These are phyloP conservation scores for Peromyscus maniculatus DNA, from an alignment of 2,113 vertebrate genomes.

Conservation along the genomic window DNA sequence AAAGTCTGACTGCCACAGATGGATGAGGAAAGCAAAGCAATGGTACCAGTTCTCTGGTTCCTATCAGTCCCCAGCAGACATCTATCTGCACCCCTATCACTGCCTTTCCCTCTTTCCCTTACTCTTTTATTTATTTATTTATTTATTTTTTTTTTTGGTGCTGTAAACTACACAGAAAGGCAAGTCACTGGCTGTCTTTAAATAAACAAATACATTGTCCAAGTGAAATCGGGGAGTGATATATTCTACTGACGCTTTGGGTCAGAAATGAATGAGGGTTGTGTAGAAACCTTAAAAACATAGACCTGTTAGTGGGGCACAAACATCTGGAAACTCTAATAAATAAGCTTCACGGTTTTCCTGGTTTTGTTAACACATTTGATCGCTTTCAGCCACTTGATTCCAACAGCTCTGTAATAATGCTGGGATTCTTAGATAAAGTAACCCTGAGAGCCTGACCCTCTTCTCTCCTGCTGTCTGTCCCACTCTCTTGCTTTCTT, in stretches of 20 bases:
- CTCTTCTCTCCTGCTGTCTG: not conserved
- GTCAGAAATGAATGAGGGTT: not conserved
- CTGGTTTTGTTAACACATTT: not conserved
- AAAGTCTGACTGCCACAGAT: not conserved
- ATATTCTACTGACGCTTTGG: no score
- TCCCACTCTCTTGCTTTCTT: not conserved
- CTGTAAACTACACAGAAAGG: not conserved
- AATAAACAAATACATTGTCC: not conserved
- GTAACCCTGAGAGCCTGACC: fast-evolving
- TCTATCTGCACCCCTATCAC: fast-evolving
- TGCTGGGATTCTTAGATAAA: not conserved
- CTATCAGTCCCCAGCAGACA: fast-evolving
- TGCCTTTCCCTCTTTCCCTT: not conserved
- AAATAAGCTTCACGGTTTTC: not conserved
- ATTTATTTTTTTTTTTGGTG: not conserved
- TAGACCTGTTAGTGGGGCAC: not conserved
- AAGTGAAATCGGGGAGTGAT: not conserved
- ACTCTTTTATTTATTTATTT: no score
- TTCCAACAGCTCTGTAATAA: not conserved
- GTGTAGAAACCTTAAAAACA: no score
- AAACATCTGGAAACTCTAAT: not conserved
- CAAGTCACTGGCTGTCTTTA: not conserved
- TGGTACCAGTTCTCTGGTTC: not conserved
- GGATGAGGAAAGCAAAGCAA: not conserved
- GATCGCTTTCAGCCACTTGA: not conserved